Evolutionary conservation across 2,113 vertebrate species (phyloP), one percentile per base, ranked within the genome.

Genomic region (Oostethus manadensis): DNA sequence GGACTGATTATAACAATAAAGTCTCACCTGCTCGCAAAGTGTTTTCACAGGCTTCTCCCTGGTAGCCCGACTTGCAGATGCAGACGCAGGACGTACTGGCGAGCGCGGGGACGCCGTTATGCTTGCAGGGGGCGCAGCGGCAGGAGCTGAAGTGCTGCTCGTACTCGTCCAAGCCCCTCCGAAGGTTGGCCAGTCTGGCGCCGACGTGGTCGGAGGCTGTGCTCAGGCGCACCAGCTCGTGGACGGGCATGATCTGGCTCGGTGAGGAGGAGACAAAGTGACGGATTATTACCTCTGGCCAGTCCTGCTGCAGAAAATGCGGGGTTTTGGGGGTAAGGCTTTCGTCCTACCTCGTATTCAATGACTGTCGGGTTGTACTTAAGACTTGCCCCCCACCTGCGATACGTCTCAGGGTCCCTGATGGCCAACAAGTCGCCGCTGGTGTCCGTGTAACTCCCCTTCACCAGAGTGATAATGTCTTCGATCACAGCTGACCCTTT

Each of bases 301-400:
- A 26, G 23, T 26, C 23, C 5, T 7, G 8, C 29, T 33, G 5
- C 23, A 33, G 29, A 33, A 33, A 33, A 3, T n/a, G n/a, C n/a
- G n/a, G n/a, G n/a, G n/a, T n/a, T n/a, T n/a, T n/a, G n/a, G n/a
- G n/a, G n/a, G n/a, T n/a, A n/a, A n/a, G n/a, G n/a, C n/a, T n/a
- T n/a, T n/a, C n/a, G 0, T 18, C 3, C 63, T 88, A 98, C 95
- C 96, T 98, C 93, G 76, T 90, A 93, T 68, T 97, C 90, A 56
- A 94, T 95, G 81, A 98, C 73, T 14, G 79, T 64, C 45, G 95
- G 97, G 88, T 90, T 93, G 83, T 97, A 92, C 88, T 97, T 94
- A 76, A 99, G 90, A 72, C 90, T 89, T 56, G 89, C 90, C 53
- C 94, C 97, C 97, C 96, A 98, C 16, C 14, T 84, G 22, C 60